phyloP scores from a whole-genome alignment of 2,888 invertebrate species.

The Lasiommata megera region DNA sequence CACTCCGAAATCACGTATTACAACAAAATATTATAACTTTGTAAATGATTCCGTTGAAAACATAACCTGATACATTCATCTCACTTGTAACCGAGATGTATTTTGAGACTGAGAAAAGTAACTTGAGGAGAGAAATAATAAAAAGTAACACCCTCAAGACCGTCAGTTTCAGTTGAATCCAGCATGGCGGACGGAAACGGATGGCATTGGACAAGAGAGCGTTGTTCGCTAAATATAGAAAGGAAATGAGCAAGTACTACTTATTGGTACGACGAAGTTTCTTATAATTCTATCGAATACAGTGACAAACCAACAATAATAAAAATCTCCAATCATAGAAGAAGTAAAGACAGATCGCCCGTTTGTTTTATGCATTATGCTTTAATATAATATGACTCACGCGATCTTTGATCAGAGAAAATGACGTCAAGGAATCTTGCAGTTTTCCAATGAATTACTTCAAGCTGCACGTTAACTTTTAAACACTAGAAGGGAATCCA shows the following conservation, averaged over 20 bases:
- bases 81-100: conserved; percentile 9
- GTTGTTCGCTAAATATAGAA: conserved; percentile 76
- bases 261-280: conserved; percentile 21
- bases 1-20: no score
- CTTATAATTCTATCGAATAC: neutral
- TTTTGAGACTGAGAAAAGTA: conserved; percentile 13
- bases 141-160: conserved; percentile 23
- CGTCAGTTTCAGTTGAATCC: conserved; percentile 35
- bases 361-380: no score
- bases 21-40: no score
- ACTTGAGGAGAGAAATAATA: conserved; percentile 21
- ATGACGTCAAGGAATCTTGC: no score
- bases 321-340: no score
- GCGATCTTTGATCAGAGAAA: no score
- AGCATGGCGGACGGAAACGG: conserved; percentile 60
- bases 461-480: no score
- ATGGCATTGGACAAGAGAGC: conserved; percentile 63
- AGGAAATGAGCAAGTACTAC: conserved; percentile 30
- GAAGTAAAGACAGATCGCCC: no score
- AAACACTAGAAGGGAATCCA: neutral
- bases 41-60: neutral
- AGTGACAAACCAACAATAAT: neutral
- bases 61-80: neutral
- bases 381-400: no score
- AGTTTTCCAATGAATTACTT: no score